A percentile compares a stretch with the other conserved stretches of the same genome.
Conservation (phyloP, 2,888 invertebrate genomes). For the Caenorhabditis uteleia region DNA sequence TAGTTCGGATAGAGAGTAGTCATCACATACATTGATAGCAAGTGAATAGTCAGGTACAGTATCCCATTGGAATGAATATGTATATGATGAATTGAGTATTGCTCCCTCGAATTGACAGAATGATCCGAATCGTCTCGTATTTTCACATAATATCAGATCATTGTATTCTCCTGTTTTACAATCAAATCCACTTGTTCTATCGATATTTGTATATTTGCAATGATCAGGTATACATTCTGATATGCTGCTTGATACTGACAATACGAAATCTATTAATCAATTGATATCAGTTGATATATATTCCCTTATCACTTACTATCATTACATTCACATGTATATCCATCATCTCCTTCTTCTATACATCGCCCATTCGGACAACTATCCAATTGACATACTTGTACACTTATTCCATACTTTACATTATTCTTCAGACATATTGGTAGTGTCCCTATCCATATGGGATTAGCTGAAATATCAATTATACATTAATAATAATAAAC, state of each 20-base stretch:
- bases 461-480: too few relatives aligned
- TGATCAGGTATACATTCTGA: conserved; percentile 20
- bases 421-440: too few relatives aligned
- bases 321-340: conserved; percentile 13
- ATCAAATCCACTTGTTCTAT: conserved; percentile 11
- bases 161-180: conserved; percentile 1
- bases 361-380: conserved; percentile 21
- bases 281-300: too few relatives aligned
- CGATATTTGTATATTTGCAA: conserved; percentile 11
- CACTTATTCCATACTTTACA: too few relatives aligned
- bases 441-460: too few relatives aligned
- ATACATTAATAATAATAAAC: too few relatives aligned
- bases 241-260: neutral
- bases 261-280: too few relatives aligned
- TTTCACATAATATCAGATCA: neutral
- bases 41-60: neutral
- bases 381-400: conserved; percentile 8
- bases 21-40: neutral
- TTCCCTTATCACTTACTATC: conserved; percentile 8
- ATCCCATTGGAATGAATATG: neutral
- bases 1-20: too few relatives aligned
- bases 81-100: neutral
- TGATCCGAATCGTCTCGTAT: neutral
- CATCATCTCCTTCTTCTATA: neutral
- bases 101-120: conserved; percentile 1